These are phyloP conservation scores for Microcebus murinus DNA, from an alignment of 2,113 vertebrate species.

Conservation along the genomic window DNA sequence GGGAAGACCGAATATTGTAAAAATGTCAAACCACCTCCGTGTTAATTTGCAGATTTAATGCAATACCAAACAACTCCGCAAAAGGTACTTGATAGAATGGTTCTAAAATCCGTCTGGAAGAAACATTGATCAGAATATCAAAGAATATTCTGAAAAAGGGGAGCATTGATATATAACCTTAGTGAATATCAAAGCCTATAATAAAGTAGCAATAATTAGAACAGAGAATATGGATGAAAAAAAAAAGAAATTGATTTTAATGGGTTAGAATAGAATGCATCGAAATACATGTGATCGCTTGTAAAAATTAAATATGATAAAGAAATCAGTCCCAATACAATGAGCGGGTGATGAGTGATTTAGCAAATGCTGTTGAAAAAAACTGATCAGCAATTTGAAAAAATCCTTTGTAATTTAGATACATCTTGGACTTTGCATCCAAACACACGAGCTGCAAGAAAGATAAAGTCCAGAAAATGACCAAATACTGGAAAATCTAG, in stretches of 20 bases:
- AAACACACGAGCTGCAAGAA: constrained; percentile 14
- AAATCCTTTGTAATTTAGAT: constrained; percentile 55
- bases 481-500: neutral
- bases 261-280: neutral
- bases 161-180: neutral
- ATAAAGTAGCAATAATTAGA: constrained; percentile 23
- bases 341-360: neutral
- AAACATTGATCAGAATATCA: neutral
- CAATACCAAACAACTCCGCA: constrained; percentile 40
- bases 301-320: constrained; percentile 21
- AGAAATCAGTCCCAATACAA: neutral
- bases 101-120: constrained; percentile 18
- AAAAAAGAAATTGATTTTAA: constrained; percentile 18
- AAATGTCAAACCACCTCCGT: constrained; percentile 65
- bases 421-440: constrained; percentile 13
- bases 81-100: constrained; percentile 35
- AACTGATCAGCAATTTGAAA: constrained; percentile 35
- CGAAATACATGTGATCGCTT: neutral
- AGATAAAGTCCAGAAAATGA: constrained; percentile 3
- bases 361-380: neutral
- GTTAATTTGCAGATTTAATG: constrained; percentile 76
- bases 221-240: neutral
- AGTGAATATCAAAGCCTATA: neutral
- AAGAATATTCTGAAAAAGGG: neutral
- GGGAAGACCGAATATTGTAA: constrained; percentile 63